Conservation (phyloP, 2,888 invertebrate species). For the Drosophila greeni region DNA sequence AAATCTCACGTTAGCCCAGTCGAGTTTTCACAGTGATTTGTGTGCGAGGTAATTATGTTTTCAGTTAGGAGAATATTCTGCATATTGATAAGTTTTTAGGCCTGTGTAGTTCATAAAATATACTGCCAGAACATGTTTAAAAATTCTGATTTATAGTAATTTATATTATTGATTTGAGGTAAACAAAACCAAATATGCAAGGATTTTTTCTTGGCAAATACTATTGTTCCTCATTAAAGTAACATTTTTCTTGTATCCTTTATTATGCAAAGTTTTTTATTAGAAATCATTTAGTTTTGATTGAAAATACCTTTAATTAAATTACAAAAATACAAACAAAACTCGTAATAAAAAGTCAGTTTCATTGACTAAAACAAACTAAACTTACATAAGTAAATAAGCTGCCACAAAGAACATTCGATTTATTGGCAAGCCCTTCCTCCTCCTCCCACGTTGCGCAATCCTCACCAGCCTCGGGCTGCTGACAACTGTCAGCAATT, state of each 20-base stretch:
- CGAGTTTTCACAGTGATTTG: constrained; percentile 7
- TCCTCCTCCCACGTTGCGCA: not conserved
- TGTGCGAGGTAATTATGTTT: constrained; percentile 6
- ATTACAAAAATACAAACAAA: not conserved
- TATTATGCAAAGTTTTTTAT: not conserved
- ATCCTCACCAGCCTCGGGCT: constrained; percentile 42
- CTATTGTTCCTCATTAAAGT: not conserved
- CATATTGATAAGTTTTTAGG: not conserved
- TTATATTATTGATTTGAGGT: not conserved
- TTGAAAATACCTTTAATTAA: not conserved
- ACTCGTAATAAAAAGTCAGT: not conserved
- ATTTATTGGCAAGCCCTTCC: constrained; percentile 14
- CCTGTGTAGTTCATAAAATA: not conserved
- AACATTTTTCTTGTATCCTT: not conserved
- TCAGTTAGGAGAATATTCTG: not conserved
- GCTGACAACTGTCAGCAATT: constrained; percentile 61
- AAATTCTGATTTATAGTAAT: too few relatives aligned
- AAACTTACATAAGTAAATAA: not conserved
- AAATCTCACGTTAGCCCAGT: constrained; percentile 27
- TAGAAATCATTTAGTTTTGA: not conserved
- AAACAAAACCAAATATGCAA: not conserved
- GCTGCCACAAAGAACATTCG: constrained; percentile 8
- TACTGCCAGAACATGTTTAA: not conserved
- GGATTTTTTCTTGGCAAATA: not conserved
- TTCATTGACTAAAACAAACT: not conserved